phyloP scores from a whole-genome alignment of 2,113 vertebrate species.

The Semnornis frantzii region DNA sequence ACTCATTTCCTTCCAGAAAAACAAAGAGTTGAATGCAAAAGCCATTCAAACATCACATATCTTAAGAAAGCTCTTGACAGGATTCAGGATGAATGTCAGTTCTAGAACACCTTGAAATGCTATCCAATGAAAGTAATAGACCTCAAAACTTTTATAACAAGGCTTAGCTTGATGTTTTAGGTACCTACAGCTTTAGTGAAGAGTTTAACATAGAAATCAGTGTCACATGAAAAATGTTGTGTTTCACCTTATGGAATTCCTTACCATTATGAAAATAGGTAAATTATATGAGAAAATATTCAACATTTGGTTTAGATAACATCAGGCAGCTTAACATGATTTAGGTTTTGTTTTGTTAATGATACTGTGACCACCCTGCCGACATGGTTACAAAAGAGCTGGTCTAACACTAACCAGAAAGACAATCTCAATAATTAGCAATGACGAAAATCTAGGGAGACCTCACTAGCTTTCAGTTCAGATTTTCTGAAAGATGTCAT shows the following conservation, averaged over 20 bases:
- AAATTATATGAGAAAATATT: neutral
- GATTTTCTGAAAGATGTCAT: neutral
- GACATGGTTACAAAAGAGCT: neutral
- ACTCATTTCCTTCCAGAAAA: neutral
- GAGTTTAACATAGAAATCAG: neutral
- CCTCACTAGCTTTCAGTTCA: neutral
- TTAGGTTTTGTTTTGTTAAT: neutral
- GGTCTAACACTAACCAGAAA: neutral
- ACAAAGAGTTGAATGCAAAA: neutral
- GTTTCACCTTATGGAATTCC: neutral
- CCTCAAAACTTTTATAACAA: neutral
- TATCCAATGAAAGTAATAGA: neutral
- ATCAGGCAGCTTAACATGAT: neutral
- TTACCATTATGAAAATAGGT: neutral
- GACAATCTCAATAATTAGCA: neutral
- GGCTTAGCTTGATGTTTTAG: neutral
- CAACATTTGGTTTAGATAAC: neutral
- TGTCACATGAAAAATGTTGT: neutral
- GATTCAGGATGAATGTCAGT: neutral
- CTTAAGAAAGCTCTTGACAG: constrained; percentile 19
- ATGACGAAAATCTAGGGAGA: neutral
- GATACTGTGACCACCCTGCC: neutral
- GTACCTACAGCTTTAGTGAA: neutral
- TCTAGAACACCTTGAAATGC: neutral
- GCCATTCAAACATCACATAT: neutral